These are phyloP conservation scores for Mesitornis unicolor DNA, from an alignment of 2,113 vertebrate genomes.

Conservation along the genomic window DNA sequence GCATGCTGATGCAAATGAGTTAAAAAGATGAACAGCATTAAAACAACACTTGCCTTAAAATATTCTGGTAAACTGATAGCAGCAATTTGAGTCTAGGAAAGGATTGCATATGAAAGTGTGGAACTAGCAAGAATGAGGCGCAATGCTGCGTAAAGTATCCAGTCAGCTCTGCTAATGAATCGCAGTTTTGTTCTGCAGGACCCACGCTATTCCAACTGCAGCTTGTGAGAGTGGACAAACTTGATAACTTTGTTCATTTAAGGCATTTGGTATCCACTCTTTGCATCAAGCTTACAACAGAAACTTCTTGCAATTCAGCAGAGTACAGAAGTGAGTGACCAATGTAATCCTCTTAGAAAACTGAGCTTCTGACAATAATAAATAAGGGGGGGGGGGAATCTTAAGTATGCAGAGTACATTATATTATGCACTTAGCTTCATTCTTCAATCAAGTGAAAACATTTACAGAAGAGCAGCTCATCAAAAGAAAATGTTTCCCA, in stretches of 20 bases:
- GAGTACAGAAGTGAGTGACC: not conserved
- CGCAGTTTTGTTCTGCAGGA: not conserved
- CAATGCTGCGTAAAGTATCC: not conserved
- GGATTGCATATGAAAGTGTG: not conserved
- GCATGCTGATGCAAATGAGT: constrained; percentile 81
- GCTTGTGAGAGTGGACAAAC: not conserved
- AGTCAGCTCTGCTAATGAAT: not conserved
- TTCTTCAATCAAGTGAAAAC: not conserved
- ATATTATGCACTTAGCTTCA: not conserved
- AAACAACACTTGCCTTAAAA: constrained; percentile 45
- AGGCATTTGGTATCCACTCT: not conserved
- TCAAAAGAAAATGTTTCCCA: not conserved
- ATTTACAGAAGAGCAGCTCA: not conserved
- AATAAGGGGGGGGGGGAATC: not conserved
- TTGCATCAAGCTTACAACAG: not conserved
- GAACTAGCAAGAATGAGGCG: constrained; percentile 3
- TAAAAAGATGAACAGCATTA: constrained; percentile 76
- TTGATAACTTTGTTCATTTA: not conserved
- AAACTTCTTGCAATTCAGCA: not conserved
- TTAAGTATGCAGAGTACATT: not conserved
- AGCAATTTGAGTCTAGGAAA: constrained; percentile 22
- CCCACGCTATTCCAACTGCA: not conserved
- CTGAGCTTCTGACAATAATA: not conserved
- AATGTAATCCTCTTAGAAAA: not conserved
- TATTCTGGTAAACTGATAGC: not conserved